Percentiles rank a stretch among this genome's conserved stretches.
Conservation (phyloP, 92 coral and sea anemone species). For the Parazoanthus darwini region DNA sequence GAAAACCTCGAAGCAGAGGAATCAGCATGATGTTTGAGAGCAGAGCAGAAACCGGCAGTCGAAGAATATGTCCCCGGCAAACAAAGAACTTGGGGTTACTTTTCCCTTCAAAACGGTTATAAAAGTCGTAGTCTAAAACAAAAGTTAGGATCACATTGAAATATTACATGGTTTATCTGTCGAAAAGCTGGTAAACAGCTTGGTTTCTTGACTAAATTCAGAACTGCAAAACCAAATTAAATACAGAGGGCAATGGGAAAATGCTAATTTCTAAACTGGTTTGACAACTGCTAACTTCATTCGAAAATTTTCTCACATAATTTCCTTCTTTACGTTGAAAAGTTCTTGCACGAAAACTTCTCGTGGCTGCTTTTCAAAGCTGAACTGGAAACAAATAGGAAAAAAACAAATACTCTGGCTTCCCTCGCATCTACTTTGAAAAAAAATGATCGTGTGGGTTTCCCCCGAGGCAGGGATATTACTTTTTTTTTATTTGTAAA, state of each 20-base stretch:
- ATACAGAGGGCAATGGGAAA: background rate
- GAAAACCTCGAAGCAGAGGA: background rate
- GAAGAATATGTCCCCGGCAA: background rate
- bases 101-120: background rate
- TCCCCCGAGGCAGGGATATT: background rate
- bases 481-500: too few species aligned
- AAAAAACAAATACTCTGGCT: background rate
- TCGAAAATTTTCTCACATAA: background rate
- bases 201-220: background rate
- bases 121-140: too few species aligned
- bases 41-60: background rate
- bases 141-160: background rate
- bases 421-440: background rate
- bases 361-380: background rate
- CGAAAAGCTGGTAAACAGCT: background rate
- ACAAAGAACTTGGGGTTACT: background rate
- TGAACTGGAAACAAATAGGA: background rate
- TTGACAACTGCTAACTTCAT: background rate
- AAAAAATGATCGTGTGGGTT: background rate
- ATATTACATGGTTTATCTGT: background rate
- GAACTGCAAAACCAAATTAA: background rate
- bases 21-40: background rate
- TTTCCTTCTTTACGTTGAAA: background rate
- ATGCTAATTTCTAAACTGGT: background rate
- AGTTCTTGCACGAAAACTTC: background rate